Evolutionary conservation across 2,113 vertebrate genomes (phyloP).

Genomic region (Elachura formosa): DNA sequence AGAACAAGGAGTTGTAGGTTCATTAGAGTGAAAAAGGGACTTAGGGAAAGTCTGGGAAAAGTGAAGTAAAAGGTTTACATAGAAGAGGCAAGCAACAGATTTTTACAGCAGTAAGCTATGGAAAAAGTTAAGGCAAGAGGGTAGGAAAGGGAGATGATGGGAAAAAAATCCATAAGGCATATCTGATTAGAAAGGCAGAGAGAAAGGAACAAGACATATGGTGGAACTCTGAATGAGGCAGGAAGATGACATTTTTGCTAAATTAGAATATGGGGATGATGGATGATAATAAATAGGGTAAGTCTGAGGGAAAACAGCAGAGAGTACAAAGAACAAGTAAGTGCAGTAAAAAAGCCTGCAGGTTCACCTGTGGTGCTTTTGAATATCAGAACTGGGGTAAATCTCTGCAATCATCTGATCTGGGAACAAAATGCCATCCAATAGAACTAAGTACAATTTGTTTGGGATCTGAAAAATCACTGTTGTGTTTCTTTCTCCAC

Average conservation of each 20-base stretch:
- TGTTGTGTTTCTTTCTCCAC: conserved; percentile 56
- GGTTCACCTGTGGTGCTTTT: neutral
- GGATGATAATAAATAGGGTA: conserved; percentile 23
- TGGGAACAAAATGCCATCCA: neutral
- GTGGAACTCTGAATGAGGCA: conserved; percentile 2
- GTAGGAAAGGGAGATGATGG: neutral
- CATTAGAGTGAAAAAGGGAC: neutral
- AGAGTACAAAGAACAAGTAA: neutral
- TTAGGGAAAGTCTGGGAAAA: neutral
- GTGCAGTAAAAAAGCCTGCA: neutral
- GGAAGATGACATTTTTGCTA: conserved; percentile 44
- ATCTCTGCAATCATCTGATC: neutral
- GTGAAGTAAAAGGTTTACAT: neutral
- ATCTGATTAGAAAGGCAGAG: conserved; percentile 9
- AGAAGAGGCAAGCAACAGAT: neutral
- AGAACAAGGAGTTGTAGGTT: neutral
- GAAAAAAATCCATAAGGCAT: neutral
- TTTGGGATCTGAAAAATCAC: neutral
- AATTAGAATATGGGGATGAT: conserved; percentile 21
- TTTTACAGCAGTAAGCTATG: neutral
- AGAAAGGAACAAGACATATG: conserved; percentile 44
- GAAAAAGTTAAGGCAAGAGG: neutral
- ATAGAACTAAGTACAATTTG: neutral
- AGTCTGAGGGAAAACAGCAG: neutral
- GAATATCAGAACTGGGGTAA: neutral